Evolutionary conservation across 2,797 vertebrate species (phyloP).

Genomic region (Mormyrops attenuatus): DNA sequence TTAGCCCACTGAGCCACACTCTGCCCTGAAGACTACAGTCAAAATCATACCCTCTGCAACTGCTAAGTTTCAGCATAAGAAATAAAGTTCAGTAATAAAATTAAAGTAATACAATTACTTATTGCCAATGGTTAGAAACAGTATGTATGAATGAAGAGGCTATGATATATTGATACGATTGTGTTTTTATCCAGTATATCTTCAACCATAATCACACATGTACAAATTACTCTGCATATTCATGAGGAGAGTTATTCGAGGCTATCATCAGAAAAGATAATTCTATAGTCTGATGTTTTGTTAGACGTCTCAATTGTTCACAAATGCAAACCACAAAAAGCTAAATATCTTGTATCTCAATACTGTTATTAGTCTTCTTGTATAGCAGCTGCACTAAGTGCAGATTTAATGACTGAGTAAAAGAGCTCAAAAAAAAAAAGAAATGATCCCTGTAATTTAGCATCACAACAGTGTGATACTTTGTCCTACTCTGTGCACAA

Average conservation of each 20-base stretch:
- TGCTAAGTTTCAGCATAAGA: not conserved
- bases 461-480: not conserved
- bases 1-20: no score
- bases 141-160: not conserved
- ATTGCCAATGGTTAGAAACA: not conserved
- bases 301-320: not conserved
- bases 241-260: not conserved
- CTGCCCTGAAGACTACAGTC: no score
- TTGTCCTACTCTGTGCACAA: not conserved
- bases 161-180: not conserved
- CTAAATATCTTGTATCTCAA: not conserved
- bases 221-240: not conserved
- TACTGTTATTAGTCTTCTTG: not conserved
- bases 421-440: not conserved
- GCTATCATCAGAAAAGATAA: not conserved
- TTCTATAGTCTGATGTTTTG: not conserved
- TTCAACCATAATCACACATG: not conserved
- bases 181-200: not conserved
- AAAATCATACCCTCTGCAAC: not conserved
- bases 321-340: not conserved
- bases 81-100: not conserved
- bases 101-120: not conserved
- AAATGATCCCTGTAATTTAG: conserved; percentile 17
- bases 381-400: not conserved
- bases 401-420: conserved; percentile 8